These are phyloP conservation scores for Pseudomyrmex pallidus DNA, from an alignment of 1,140 invertebrate species.

Conservation along the genomic window DNA sequence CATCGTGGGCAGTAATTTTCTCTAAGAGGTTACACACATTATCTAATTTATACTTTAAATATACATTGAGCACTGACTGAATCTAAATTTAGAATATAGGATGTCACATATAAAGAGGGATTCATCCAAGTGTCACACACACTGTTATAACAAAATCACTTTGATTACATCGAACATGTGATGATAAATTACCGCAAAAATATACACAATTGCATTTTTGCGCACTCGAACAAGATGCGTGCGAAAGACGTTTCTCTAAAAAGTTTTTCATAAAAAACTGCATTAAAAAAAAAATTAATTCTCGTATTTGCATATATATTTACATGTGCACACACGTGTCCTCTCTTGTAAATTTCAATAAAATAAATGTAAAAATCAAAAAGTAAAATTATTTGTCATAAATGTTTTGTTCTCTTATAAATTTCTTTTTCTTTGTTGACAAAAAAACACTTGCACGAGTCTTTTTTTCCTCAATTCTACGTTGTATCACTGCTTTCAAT, in stretches of 20 bases:
- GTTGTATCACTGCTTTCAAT: conserved; percentile 67
- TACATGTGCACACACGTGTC: neutral
- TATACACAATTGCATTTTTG: neutral
- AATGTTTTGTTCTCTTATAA: too few species aligned
- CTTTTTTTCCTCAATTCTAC: conserved; percentile 30
- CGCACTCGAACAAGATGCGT: neutral
- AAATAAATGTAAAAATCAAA: neutral
- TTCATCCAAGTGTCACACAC: neutral
- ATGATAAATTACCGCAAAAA: neutral
- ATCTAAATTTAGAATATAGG: conserved; percentile 63
- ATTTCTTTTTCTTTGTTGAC: too few species aligned
- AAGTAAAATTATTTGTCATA: too few species aligned
- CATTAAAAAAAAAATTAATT: conserved; percentile 13
- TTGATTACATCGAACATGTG: neutral
- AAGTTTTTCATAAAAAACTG: neutral
- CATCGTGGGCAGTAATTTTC: conserved; percentile 69
- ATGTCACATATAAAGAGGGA: conserved; percentile 41
- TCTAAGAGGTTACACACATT: conserved; percentile 62
- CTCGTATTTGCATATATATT: neutral
- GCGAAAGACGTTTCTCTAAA: neutral
- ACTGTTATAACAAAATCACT: neutral
- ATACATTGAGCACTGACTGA: conserved; percentile 44
- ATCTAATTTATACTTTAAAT: conserved; percentile 72
- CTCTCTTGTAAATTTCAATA: neutral
- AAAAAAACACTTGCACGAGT: neutral